Conservation (phyloP, 2,888 invertebrate genomes). For the Saturnia japonica region DNA sequence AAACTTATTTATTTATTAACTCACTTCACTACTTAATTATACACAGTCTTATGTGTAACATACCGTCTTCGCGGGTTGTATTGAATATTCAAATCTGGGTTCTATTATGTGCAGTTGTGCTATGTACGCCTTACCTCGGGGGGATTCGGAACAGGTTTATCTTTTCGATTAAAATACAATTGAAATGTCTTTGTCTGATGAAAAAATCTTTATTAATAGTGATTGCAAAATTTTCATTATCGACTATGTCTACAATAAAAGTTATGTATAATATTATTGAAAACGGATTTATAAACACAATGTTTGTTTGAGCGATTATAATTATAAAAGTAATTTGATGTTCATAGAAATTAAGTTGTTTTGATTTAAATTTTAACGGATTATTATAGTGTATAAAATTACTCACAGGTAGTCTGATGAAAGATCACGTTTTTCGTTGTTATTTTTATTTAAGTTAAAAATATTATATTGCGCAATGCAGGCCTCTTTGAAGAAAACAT, state of each 20-base stretch:
- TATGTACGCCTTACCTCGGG: constrained; percentile 71
- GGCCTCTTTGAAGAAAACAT: constrained; percentile 64
- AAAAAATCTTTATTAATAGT: constrained; percentile 18
- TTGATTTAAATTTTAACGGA: neutral
- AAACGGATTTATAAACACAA: constrained; percentile 2
- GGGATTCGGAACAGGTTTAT: constrained; percentile 70
- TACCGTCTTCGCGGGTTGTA: neutral
- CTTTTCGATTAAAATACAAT: constrained; percentile 56
- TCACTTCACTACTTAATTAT: constrained; percentile 41
- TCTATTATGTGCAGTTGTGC: constrained; percentile 46
- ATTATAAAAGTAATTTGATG: constrained; percentile 23
- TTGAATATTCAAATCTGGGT: neutral
- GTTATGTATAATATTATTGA: neutral
- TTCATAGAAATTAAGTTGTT: neutral
- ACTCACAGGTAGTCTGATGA: constrained; percentile 1
- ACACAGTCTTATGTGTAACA: constrained; percentile 39
- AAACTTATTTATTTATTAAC: constrained; percentile 78
- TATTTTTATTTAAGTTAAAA: constrained; percentile 64
- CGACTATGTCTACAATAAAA: constrained; percentile 22
- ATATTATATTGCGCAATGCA: constrained; percentile 77
- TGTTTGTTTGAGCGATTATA: constrained; percentile 34
- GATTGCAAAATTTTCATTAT: constrained; percentile 25
- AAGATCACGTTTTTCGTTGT: constrained; percentile 42
- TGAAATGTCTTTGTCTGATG: constrained; percentile 26
- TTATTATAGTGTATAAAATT: constrained; percentile 19